Conservation (phyloP, 2,888 invertebrate species). For the Dynastes tityus region DNA sequence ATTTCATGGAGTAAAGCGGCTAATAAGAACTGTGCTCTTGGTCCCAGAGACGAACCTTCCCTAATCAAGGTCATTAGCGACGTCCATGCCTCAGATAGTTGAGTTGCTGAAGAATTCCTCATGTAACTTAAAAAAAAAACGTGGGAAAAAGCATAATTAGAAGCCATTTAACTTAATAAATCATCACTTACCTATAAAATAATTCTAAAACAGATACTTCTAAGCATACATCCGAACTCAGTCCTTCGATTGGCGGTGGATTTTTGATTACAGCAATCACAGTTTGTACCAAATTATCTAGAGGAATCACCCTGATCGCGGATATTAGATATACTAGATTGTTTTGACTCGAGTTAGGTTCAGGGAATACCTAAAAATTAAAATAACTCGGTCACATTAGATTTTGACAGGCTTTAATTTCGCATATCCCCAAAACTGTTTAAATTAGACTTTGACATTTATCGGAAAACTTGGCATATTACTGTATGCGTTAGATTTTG, state of each 20-base stretch:
- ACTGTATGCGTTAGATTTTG: too few relatives aligned
- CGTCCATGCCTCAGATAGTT: slow-evolving; percentile 85
- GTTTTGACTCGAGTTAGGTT: slow-evolving; percentile 80
- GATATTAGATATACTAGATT: slow-evolving; percentile 86
- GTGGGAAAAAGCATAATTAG: background rate
- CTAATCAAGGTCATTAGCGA: slow-evolving; percentile 82
- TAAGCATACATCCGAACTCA: slow-evolving; percentile 76
- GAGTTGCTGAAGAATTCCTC: slow-evolving; percentile 79
- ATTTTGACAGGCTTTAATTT: too few relatives aligned
- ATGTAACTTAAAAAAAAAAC: slow-evolving; percentile 71
- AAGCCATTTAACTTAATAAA: background rate
- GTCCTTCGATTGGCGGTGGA: slow-evolving; percentile 77
- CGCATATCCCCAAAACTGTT: too few relatives aligned
- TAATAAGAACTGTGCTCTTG: slow-evolving; percentile 86
- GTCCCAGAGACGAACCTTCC: slow-evolving; percentile 81
- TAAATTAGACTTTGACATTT: too few relatives aligned
- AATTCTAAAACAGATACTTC: slow-evolving; percentile 89
- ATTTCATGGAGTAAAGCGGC: slow-evolving; percentile 87
- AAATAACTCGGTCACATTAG: background rate
- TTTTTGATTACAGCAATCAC: slow-evolving; percentile 87
- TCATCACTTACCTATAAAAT: slow-evolving; percentile 77
- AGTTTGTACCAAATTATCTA: slow-evolving; percentile 87
- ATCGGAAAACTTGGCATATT: too few relatives aligned
- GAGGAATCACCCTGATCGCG: slow-evolving; percentile 87
- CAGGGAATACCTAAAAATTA: slow-evolving; percentile 73